Percentiles rank a stretch among this genome's conserved stretches.
phyloP scores from a whole-genome alignment of 1,140 invertebrate genomes.

The Aethina tumida region DNA sequence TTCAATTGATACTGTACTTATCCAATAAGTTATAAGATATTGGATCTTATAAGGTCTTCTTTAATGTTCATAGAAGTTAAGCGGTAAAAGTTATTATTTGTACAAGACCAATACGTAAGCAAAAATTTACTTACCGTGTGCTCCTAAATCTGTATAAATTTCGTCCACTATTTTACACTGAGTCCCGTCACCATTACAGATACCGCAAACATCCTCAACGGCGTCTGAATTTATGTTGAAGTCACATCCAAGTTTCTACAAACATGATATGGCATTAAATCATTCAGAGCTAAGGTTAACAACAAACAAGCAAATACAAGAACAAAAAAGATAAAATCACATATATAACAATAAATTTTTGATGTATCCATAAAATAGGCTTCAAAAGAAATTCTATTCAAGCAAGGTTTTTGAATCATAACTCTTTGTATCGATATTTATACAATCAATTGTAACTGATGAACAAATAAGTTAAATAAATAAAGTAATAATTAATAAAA shows the following conservation, averaged over 20 bases:
- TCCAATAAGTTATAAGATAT: background rate
- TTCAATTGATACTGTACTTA: background rate
- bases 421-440: too few relatives aligned
- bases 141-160: slow-evolving; percentile 25
- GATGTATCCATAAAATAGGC: too few relatives aligned
- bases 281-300: background rate
- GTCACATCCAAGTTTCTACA: slow-evolving; percentile 56
- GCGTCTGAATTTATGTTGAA: slow-evolving; percentile 53
- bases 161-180: slow-evolving; percentile 43
- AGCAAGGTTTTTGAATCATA: too few relatives aligned
- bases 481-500: too few relatives aligned
- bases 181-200: slow-evolving; percentile 60
- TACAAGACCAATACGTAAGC: background rate
- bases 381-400: too few relatives aligned
- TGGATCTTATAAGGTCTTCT: background rate
- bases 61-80: background rate
- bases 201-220: slow-evolving; percentile 55
- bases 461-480: too few relatives aligned
- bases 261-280: background rate
- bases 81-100: background rate
- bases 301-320: background rate
- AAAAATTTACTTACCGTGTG: slow-evolving; percentile 18
- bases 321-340: background rate
- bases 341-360: too few relatives aligned
- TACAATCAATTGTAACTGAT: too few relatives aligned